phyloP scores from a whole-genome alignment of 2,797 vertebrate species.

The Ctenochaetus hawaiiensis region DNA sequence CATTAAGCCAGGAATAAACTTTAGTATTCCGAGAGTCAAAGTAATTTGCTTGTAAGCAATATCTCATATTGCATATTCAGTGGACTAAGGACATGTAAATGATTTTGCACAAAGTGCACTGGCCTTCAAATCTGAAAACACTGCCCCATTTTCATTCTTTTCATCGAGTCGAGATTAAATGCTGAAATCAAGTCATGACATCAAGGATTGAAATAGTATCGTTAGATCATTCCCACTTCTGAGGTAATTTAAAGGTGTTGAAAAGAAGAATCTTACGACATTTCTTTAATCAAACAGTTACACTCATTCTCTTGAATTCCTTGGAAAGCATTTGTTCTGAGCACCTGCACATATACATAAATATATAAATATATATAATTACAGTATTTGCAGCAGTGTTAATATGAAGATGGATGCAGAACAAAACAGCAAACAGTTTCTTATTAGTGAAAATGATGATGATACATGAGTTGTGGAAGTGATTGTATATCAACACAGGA shows the following conservation, averaged over 20 bases:
- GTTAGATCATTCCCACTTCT: accelerated
- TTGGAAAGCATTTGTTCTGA: not conserved
- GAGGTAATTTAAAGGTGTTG: not conserved
- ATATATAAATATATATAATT: not conserved
- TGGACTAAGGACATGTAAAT: not conserved
- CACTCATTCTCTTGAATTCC: not conserved
- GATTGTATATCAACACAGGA: constrained; percentile 44
- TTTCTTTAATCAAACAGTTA: not conserved
- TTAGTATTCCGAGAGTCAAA: not conserved
- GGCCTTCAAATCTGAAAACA: no score
- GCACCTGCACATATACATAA: constrained; percentile 23
- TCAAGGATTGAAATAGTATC: not conserved
- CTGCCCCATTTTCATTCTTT: no score
- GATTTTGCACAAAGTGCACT: no score
- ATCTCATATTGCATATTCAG: not conserved
- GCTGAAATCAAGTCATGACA: not conserved
- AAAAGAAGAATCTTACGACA: not conserved
- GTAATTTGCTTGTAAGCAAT: not conserved
- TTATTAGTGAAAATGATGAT: constrained; percentile 23
- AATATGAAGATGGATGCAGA: constrained; percentile 29
- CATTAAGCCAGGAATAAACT: not conserved
- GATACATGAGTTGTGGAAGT: constrained; percentile 31
- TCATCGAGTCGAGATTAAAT: not conserved
- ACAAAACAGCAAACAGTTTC: constrained; percentile 12
- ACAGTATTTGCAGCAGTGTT: constrained; percentile 12